A percentile compares a stretch with the other conserved stretches of the same genome.
Conservation (phyloP, 2,113 vertebrate genomes). For the Pleuronectes platessa region DNA sequence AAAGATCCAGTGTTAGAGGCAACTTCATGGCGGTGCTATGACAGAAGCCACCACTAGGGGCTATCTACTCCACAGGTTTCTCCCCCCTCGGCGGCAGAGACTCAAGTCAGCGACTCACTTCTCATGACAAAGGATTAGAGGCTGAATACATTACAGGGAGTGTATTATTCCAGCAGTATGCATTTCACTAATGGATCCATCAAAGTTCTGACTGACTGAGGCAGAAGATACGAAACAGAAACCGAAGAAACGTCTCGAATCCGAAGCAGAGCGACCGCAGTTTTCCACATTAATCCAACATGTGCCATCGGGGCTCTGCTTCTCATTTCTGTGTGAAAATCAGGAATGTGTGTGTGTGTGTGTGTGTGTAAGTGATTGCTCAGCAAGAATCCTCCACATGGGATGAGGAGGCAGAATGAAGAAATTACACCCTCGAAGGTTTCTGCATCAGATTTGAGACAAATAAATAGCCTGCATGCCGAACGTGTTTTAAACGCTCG, state of each 20-base stretch:
- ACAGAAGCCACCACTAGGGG: constrained; percentile 67
- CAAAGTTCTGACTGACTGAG: constrained; percentile 32
- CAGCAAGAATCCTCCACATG: constrained; percentile 30
- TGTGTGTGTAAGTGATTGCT: constrained; percentile 34
- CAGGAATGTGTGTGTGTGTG: constrained; percentile 48
- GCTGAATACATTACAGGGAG: constrained; percentile 27
- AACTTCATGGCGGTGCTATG: constrained; percentile 23
- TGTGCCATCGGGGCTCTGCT: constrained; percentile 48
- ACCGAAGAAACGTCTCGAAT: constrained; percentile 37
- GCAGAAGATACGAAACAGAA: constrained; percentile 44
- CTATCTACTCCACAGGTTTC: constrained; percentile 76
- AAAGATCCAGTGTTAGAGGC: neutral
- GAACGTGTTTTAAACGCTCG: constrained; percentile 39
- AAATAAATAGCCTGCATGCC: constrained; percentile 2
- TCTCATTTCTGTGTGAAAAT: constrained; percentile 56
- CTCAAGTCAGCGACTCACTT: constrained; percentile 41
- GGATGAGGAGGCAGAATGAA: constrained; percentile 35
- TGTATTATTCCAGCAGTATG: constrained; percentile 43
- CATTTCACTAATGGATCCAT: constrained; percentile 51
- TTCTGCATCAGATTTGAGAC: constrained; percentile 32
- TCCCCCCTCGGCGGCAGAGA: neutral
- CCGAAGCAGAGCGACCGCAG: constrained; percentile 48
- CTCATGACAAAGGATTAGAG: constrained; percentile 59
- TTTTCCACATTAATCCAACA: constrained; percentile 62
- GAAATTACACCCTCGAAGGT: constrained; percentile 51